Evolutionary conservation across 2,797 vertebrate species (phyloP).

Genomic region (Acomys russatus): DNA sequence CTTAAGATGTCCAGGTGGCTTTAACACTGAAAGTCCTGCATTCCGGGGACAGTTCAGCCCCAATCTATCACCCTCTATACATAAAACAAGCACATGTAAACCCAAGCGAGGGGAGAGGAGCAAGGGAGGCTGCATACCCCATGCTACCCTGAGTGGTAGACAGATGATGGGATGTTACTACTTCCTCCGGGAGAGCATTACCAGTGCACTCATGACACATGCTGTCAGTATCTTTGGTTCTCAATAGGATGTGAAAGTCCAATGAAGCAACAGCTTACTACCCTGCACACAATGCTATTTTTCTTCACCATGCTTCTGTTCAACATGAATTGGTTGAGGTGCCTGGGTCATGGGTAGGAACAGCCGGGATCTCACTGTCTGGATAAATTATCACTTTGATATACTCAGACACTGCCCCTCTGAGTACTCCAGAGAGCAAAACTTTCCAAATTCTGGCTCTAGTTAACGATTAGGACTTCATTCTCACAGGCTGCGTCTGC

Average conservation of each 20-base stretch:
- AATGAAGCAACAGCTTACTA: not conserved
- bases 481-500: not conserved
- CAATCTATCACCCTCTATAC: not conserved
- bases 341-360: not conserved
- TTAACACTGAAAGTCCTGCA: not conserved
- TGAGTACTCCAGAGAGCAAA: not conserved
- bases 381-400: not conserved
- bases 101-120: not conserved
- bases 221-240: not conserved
- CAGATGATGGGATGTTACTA: accelerated
- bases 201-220: not conserved
- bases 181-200: not conserved
- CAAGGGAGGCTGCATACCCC: not conserved
- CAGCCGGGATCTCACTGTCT: not conserved
- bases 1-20: not conserved
- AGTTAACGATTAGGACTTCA: conserved; percentile 23
- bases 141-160: not conserved
- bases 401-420: not conserved
- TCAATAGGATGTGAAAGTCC: not conserved
- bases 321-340: not conserved
- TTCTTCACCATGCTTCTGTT: not conserved
- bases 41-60: not conserved
- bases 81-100: not conserved
- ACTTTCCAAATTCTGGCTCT: not conserved
- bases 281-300: not conserved